Conservation (phyloP, 2,113 vertebrate species). For the Paramormyrops kingsleyae region DNA sequence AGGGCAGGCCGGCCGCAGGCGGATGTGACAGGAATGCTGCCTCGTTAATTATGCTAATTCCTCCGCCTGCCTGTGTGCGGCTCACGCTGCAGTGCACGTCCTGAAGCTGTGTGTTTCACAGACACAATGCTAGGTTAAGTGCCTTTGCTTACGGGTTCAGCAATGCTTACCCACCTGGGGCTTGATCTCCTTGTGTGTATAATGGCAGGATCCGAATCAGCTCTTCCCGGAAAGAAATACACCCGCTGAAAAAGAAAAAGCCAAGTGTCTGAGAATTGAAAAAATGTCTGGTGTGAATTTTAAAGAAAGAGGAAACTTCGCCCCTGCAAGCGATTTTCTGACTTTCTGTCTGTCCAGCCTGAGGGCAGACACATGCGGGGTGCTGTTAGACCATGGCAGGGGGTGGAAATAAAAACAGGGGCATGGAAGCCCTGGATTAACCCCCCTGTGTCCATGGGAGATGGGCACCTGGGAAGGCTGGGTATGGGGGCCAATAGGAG, state of each 20-base stretch:
- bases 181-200: background rate
- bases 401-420: background rate
- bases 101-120: background rate
- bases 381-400: background rate
- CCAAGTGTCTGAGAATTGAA: background rate
- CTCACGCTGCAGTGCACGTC: background rate
- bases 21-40: background rate
- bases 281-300: background rate
- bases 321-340: background rate
- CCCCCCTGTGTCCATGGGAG: background rate
- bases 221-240: background rate
- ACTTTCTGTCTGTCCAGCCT: background rate
- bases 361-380: background rate
- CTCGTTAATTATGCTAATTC: background rate
- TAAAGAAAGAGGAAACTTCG: background rate
- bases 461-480: background rate
- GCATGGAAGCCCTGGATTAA: background rate
- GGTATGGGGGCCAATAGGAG: background rate
- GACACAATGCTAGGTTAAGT: background rate
- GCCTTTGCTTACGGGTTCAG: background rate
- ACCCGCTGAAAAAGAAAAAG: background rate
- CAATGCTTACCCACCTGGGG: background rate
- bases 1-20: background rate
- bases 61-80: background rate
- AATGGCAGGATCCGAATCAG: background rate